A percentile compares a stretch with the other conserved stretches of the same genome.
These are phyloP conservation scores for Stenopsyche tienmushanensis DNA, from an alignment of 1,140 invertebrate genomes.

Conservation along the genomic window DNA sequence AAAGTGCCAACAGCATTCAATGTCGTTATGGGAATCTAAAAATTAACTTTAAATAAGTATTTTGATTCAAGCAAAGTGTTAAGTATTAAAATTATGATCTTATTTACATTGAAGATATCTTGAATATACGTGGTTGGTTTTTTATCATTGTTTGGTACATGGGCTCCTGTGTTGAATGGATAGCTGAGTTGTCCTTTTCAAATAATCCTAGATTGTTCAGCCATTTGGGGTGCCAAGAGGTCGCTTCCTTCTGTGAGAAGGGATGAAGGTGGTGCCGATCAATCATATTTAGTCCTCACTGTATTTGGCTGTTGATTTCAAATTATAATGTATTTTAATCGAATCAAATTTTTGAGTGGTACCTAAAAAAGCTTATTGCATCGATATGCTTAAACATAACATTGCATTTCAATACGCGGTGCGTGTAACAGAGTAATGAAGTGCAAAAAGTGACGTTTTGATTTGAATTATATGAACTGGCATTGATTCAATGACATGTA, in stretches of 20 bases:
- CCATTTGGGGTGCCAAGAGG: slow-evolving; percentile 11
- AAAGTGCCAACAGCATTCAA: slow-evolving; percentile 34
- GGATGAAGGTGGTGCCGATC: neutral
- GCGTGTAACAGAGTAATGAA: too few species aligned
- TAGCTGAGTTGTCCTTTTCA: too few species aligned
- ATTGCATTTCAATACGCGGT: too few species aligned
- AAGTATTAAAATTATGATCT: neutral
- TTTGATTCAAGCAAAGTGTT: neutral
- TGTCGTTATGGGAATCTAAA: slow-evolving; percentile 38
- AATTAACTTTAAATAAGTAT: neutral
- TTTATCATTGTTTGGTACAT: neutral
- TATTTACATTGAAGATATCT: slow-evolving; percentile 39
- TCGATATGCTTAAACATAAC: too few species aligned
- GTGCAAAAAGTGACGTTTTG: too few species aligned
- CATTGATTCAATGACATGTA: too few species aligned
- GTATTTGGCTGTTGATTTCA: neutral
- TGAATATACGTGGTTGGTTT: slow-evolving; percentile 21
- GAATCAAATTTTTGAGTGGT: neutral
- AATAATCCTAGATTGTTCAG: slow-evolving; percentile 1
- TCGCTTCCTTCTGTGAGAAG: neutral
- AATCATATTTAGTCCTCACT: slow-evolving; percentile 2
- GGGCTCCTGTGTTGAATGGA: neutral
- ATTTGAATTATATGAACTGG: too few species aligned
- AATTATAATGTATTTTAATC: neutral
- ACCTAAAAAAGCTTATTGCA: too few species aligned